Evolutionary conservation across 2,113 vertebrate species (phyloP).

Genomic region (Muscicapa adusta): DNA sequence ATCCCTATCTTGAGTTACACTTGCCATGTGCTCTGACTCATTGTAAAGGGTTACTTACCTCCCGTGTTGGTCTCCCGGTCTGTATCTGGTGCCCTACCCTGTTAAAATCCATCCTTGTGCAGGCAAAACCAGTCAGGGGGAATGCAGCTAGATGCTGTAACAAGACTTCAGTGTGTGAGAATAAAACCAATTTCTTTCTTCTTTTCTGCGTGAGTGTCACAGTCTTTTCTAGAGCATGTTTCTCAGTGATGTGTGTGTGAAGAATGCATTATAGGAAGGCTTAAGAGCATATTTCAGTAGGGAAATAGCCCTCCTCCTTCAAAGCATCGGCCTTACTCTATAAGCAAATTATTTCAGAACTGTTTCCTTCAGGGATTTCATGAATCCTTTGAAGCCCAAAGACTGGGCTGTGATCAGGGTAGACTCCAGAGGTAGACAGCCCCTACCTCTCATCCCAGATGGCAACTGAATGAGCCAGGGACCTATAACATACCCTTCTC

Average conservation of each 20-base stretch:
- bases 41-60: slow-evolving; percentile 32
- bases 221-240: slow-evolving; percentile 3
- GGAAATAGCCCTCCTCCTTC: not conserved
- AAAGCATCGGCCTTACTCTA: not conserved
- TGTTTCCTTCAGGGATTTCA: not conserved
- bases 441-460: not conserved
- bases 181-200: slow-evolving; percentile 68
- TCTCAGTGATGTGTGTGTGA: not conserved
- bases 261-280: not conserved
- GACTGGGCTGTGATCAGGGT: not conserved
- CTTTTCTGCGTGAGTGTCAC: slow-evolving; percentile 37
- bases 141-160: slow-evolving; percentile 42
- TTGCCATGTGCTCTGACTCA: slow-evolving; percentile 28
- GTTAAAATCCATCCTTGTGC: slow-evolving; percentile 42
- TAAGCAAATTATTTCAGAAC: not conserved
- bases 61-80: slow-evolving; percentile 10
- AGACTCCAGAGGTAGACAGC: not conserved
- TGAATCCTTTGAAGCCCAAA: not conserved
- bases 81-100: slow-evolving; percentile 23
- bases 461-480: not conserved
- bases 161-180: slow-evolving; percentile 43
- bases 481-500: not conserved
- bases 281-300: not conserved
- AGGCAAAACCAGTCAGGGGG: slow-evolving; percentile 55
- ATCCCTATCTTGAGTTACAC: slow-evolving; percentile 7